Conservation (phyloP, 1,140 invertebrate genomes). For the Watersipora subatra region DNA sequence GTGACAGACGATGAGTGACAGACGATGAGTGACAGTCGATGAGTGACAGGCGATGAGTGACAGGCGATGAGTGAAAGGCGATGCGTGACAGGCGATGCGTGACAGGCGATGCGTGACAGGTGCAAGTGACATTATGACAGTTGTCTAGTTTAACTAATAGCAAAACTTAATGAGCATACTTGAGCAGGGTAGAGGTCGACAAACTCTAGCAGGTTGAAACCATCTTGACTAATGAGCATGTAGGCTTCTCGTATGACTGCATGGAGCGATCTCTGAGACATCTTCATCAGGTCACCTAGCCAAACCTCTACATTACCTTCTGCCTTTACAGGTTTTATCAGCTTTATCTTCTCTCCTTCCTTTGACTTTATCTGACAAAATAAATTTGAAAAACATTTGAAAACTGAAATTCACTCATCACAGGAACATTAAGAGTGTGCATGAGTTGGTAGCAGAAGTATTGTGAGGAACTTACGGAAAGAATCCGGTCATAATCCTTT, state of each 20-base stretch:
- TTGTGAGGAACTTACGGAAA: constrained; percentile 57
- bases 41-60: too few species aligned
- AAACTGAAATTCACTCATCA: neutral
- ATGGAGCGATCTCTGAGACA: constrained; percentile 77
- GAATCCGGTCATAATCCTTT: constrained; percentile 88
- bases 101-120: too few species aligned
- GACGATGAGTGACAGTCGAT: too few species aligned
- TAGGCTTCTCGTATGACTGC: constrained; percentile 73
- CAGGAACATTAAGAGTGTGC: neutral
- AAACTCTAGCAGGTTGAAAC: constrained; percentile 69
- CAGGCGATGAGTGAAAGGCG: too few species aligned
- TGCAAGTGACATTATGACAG: too few species aligned
- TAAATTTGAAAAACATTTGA: constrained; percentile 83
- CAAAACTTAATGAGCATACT: too few species aligned
- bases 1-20: too few species aligned
- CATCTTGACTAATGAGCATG: constrained; percentile 62
- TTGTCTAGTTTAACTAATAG: too few species aligned
- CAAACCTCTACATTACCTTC: constrained; percentile 89
- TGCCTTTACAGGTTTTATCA: constrained; percentile 73
- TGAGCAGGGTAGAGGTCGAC: constrained; percentile 81
- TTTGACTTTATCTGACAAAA: constrained; percentile 81
- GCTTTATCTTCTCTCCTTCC: constrained; percentile 75
- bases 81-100: too few species aligned
- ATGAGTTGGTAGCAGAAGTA: constrained; percentile 24
- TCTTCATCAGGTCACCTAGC: constrained; percentile 75